A percentile compares a stretch with the other conserved stretches of the same genome.
Evolutionary conservation across 2,113 vertebrate genomes (phyloP).

Genomic region (Amia ocellicauda): DNA sequence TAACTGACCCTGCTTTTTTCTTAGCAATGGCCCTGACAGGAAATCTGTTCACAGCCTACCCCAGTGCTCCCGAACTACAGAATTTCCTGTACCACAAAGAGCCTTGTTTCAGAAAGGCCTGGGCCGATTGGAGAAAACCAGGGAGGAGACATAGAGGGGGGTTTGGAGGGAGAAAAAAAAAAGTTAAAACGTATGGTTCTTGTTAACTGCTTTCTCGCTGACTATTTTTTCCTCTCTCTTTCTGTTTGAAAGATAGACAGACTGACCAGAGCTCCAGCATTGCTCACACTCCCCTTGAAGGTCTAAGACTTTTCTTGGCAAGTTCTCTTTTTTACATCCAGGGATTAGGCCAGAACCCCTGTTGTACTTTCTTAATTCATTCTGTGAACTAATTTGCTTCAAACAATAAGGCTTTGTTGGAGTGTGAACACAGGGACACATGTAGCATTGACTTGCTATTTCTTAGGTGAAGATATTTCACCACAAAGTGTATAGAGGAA

Average conservation of each 20-base stretch:
- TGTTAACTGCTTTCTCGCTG: slow-evolving; percentile 39
- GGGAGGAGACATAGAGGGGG: slow-evolving; percentile 53
- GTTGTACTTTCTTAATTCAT: not conserved
- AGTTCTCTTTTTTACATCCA: not conserved
- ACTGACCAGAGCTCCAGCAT: not conserved
- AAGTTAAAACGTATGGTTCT: slow-evolving; percentile 60
- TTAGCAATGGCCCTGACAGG: slow-evolving; percentile 51
- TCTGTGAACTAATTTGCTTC: not conserved
- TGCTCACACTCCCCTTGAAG: not conserved
- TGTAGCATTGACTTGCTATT: not conserved
- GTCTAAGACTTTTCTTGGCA: not conserved
- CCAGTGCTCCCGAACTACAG: slow-evolving; percentile 70
- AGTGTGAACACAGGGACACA: not conserved
- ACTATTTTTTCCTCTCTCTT: slow-evolving; percentile 2
- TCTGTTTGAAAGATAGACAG: not conserved
- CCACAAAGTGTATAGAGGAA: too few species aligned
- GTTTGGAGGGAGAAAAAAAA: slow-evolving; percentile 59
- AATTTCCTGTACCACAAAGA: slow-evolving; percentile 67
- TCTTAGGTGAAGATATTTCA: too few species aligned
- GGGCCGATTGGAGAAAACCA: slow-evolving; percentile 62
- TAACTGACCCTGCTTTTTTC: slow-evolving; percentile 31
- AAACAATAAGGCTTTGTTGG: slow-evolving; percentile 1
- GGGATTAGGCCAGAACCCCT: not conserved
- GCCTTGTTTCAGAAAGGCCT: slow-evolving; percentile 61
- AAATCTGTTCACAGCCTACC: slow-evolving; percentile 62